A percentile compares a stretch with the other conserved stretches of the same genome.
Evolutionary conservation across 2,888 invertebrate species (phyloP).

Genomic region (Melinopterus prodromus): DNA sequence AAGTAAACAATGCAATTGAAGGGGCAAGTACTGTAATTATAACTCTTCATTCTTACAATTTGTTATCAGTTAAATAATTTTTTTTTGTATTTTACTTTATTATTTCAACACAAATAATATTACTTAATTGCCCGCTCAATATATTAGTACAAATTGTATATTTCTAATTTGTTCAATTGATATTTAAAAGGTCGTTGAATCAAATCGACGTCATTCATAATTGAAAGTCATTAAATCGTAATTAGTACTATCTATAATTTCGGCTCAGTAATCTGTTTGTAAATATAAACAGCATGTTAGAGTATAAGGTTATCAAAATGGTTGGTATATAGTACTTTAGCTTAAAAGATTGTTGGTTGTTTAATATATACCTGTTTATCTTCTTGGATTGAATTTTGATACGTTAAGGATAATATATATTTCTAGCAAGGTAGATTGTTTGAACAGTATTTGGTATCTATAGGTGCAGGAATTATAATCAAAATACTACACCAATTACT

Average conservation of each 20-base stretch:
- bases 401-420: neutral
- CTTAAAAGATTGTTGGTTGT: neutral
- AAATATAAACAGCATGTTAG: neutral
- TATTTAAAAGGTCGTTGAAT: neutral
- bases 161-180: neutral
- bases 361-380: neutral
- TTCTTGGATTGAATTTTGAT: neutral
- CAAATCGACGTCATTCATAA: neutral
- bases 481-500: too few species aligned
- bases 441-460: neutral
- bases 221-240: neutral
- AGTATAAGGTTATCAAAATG: neutral
- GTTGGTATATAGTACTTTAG: neutral
- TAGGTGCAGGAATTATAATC: too few species aligned
- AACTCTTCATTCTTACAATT: neutral
- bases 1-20: neutral
- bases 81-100: neutral
- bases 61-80: neutral
- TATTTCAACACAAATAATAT: neutral
- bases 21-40: neutral
- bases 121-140: neutral
- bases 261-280: neutral
- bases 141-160: too few species aligned
- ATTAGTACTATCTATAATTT: neutral
- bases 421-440: neutral